A percentile compares a stretch with the other conserved stretches of the same genome.
Evolutionary conservation across 2,797 vertebrate genomes (phyloP).

Genomic region (Mycteria americana): DNA sequence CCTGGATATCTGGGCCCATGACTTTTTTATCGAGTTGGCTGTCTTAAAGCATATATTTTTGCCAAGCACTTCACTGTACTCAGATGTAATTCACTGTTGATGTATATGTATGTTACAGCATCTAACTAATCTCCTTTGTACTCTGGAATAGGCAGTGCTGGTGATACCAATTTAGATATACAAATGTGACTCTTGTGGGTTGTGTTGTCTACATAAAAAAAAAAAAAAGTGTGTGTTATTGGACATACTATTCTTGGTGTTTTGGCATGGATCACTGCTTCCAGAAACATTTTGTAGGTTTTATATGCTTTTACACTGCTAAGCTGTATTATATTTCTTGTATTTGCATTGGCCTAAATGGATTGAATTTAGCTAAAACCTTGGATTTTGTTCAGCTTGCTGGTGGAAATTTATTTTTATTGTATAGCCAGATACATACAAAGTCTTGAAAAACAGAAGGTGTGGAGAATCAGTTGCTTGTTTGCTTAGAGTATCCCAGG

Average conservation of each 20-base stretch:
- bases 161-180: not conserved
- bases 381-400: slow-evolving; percentile 53
- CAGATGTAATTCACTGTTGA: not conserved
- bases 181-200: not conserved
- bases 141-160: not conserved
- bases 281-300: slow-evolving; percentile 45
- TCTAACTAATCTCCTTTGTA: not conserved
- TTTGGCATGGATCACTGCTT: slow-evolving; percentile 31
- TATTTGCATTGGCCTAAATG: slow-evolving; percentile 61
- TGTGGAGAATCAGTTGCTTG: not conserved
- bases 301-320: slow-evolving; percentile 39
- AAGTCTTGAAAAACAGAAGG: not conserved
- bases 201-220: slow-evolving; percentile 1
- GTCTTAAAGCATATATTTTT: not conserved
- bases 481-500: not conserved
- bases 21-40: not conserved
- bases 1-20: not conserved
- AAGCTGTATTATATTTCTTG: slow-evolving; percentile 43
- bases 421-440: not conserved
- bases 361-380: slow-evolving; percentile 20
- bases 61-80: not conserved
- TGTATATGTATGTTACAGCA: not conserved
- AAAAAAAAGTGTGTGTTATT: not conserved
- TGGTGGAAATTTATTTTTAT: slow-evolving; percentile 53
- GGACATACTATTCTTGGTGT: slow-evolving; percentile 33